Conservation (phyloP, 30 jellyfish, hydroid and myxozoan species). For the Calvadosia cruxmelitensis region DNA sequence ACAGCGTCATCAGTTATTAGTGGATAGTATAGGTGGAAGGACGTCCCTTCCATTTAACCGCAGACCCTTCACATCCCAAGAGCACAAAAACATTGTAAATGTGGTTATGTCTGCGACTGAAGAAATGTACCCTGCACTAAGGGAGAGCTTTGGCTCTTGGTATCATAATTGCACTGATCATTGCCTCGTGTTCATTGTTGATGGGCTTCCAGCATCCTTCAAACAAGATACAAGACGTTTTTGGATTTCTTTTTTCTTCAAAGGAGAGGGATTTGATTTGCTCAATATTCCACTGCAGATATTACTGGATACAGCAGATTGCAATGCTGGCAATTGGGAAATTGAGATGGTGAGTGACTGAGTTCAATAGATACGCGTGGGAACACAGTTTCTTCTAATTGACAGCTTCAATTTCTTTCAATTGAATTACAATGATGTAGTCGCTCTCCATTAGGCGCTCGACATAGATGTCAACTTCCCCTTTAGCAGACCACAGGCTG, state of each 20-base stretch:
- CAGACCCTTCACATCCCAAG: conserved; percentile 22
- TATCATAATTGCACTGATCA: conserved; percentile 42
- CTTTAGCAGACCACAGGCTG: no score
- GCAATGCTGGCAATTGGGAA: conserved; percentile 49
- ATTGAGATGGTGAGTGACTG: no score
- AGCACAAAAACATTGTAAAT: conserved; percentile 4
- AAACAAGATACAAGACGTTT: conserved; percentile 21
- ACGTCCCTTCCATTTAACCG: conserved; percentile 30
- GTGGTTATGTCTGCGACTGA: conserved; percentile 14
- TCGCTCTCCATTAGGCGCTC: no score
- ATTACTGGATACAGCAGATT: conserved; percentile 28
- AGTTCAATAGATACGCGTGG: no score
- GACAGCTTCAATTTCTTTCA: no score
- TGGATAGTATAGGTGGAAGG: conserved; percentile 19
- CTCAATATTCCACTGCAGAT: conserved; percentile 37
- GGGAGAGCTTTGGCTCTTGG: conserved; percentile 57
- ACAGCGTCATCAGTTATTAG: conserved; percentile 7
- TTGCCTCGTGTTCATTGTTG: conserved; percentile 20
- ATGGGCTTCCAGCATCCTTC: conserved; percentile 34
- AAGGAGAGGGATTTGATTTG: conserved; percentile 15
- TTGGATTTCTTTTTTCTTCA: conserved; percentile 28
- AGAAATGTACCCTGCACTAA: conserved; percentile 21
- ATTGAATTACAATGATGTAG: no score
- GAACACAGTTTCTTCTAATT: no score
- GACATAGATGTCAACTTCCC: no score